Conservation (phyloP, 2,797 vertebrate genomes). For the Masticophis lateralis region DNA sequence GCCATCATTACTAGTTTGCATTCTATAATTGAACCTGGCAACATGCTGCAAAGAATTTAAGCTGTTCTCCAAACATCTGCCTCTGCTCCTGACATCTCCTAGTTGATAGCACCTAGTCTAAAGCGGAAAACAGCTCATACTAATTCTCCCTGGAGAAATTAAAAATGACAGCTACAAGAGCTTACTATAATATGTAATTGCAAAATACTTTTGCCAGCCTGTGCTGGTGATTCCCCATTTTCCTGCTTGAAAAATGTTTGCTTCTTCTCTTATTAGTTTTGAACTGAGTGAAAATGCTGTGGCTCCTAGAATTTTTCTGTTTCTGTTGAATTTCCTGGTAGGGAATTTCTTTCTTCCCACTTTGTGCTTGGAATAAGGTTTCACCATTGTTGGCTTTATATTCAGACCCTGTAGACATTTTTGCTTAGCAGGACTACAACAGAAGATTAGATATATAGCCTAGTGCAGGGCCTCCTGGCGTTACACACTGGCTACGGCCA, state of each 20-base stretch:
- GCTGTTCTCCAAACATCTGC: constrained; percentile 27
- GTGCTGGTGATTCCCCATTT: not conserved
- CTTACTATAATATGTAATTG: not conserved
- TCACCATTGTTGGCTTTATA: not conserved
- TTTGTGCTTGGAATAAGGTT: not conserved
- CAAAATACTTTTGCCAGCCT: not conserved
- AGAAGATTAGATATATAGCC: not conserved
- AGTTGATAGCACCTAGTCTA: constrained; percentile 32
- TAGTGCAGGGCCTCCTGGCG: not conserved
- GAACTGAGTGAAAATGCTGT: not conserved
- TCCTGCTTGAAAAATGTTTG: not conserved
- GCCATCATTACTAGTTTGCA: constrained; percentile 41
- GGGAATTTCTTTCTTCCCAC: not conserved
- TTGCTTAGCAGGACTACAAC: not conserved
- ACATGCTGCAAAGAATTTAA: constrained; percentile 41
- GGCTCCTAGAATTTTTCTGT: not conserved
- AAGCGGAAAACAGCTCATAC: constrained; percentile 37
- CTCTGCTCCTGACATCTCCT: constrained; percentile 43
- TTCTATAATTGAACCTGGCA: constrained; percentile 20
- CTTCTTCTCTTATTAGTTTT: not conserved
- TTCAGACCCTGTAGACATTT: not conserved
- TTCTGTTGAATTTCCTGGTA: too few species aligned
- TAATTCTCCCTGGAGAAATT: constrained; percentile 28
- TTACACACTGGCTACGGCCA: too few species aligned
- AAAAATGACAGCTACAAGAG: not conserved